Conservation (phyloP, 2,888 invertebrate genomes). For the Trissolcus japonicus region DNA sequence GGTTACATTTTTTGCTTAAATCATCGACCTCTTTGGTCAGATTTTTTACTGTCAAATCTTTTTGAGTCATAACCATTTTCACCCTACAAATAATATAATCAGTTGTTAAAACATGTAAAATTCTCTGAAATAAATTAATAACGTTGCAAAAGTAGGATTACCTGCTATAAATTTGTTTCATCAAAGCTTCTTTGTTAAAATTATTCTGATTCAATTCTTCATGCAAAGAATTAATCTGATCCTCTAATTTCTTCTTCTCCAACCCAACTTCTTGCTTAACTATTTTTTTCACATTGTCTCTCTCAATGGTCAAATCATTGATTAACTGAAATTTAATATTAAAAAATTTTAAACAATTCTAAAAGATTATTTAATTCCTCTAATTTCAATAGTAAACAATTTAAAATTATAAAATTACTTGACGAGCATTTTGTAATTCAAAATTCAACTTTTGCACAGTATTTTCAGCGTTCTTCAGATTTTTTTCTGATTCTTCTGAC, state of each 20-base stretch:
- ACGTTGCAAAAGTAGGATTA: constrained; percentile 68
- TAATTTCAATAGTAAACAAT: not conserved
- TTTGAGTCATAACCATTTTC: constrained; percentile 87
- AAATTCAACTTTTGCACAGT: constrained; percentile 81
- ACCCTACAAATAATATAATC: constrained; percentile 78
- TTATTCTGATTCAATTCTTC: constrained; percentile 79
- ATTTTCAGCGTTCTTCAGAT: constrained; percentile 79
- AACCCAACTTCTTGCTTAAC: constrained; percentile 81
- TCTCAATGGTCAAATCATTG: constrained; percentile 78
- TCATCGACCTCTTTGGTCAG: constrained; percentile 84
- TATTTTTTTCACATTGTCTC: constrained; percentile 79
- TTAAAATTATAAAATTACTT: constrained; percentile 29
- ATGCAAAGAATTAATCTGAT: constrained; percentile 75
- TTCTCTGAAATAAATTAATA: not conserved
- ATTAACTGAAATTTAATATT: constrained; percentile 74
- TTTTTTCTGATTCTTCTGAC: constrained; percentile 82
- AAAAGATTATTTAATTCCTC: too few species aligned
- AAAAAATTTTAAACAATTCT: constrained; percentile 31
- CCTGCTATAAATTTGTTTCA: constrained; percentile 89
- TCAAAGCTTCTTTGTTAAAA: constrained; percentile 83
- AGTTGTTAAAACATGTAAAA: constrained; percentile 2
- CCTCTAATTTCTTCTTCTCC: constrained; percentile 81
- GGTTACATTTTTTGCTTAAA: constrained; percentile 83
- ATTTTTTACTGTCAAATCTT: constrained; percentile 86
- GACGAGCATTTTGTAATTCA: constrained; percentile 52